Conservation (phyloP, 1,140 invertebrate species). For the Mesaphorura yosii region DNA sequence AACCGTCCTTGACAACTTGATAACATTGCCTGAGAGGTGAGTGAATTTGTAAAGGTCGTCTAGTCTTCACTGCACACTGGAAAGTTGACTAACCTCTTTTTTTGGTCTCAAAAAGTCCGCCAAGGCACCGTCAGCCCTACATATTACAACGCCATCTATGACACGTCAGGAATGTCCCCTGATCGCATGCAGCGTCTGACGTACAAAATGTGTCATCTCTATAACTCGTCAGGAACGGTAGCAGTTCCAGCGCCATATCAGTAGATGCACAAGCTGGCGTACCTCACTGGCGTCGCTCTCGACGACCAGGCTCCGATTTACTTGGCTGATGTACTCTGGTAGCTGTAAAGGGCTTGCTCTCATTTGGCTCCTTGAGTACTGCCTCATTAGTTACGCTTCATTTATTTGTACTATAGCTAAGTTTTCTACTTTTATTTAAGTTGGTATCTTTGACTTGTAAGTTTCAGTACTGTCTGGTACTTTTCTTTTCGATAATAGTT, state of each 20-base stretch:
- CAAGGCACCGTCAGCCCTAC: constrained; percentile 72
- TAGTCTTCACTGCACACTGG: constrained; percentile 41
- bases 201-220: constrained; percentile 66
- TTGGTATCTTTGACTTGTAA: too few species aligned
- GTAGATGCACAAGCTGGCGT: constrained; percentile 74
- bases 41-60: not conserved
- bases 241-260: constrained; percentile 73
- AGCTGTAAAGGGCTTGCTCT: constrained; percentile 13
- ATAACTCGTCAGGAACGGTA: constrained; percentile 52
- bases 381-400: too few species aligned
- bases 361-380: too few species aligned
- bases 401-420: too few species aligned
- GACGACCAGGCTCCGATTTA: not conserved
- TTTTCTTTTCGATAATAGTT: too few species aligned
- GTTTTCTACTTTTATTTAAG: too few species aligned
- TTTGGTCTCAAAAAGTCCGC: constrained; percentile 56
- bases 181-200: constrained; percentile 59
- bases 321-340: constrained; percentile 6
- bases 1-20: constrained; percentile 44
- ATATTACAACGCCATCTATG: constrained; percentile 61
- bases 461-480: too few species aligned
- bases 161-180: constrained; percentile 45
- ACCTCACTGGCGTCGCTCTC: constrained; percentile 46
- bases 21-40: constrained; percentile 44
- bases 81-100: constrained; percentile 70